Evolutionary conservation across 2,113 vertebrate genomes (phyloP), one percentile per base, ranked within the genome.

Genomic region (Cottus gobio): DNA sequence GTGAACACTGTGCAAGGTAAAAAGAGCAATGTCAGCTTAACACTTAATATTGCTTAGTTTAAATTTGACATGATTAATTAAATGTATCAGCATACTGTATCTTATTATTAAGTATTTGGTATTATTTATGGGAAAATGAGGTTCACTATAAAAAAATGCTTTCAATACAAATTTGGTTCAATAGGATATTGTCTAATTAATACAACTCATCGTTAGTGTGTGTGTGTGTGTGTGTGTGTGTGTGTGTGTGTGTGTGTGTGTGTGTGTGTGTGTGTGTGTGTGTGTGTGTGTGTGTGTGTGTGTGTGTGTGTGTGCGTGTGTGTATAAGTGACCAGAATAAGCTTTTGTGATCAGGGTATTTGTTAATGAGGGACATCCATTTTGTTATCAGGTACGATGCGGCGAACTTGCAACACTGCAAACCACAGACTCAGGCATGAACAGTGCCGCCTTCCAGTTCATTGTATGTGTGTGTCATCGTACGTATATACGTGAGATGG

Each of bases 291-390:
- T 28, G 36, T 30, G 60, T 34, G 68, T 39, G n/a, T 36, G 70
- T n/a, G 57, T 24, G 69, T 42, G 56, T 16, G 37, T 48, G 57
- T 57, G 73, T 28, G 30, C 30, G 60, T 50, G 58, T 24, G 37
- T 9, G 26, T 73, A 31, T n/a, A 22, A 60, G 54, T 39, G 34
- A 75, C 67, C 63, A 56, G 18, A 75, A 42, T 5, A 13, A 76
- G 48, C 39, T 44, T 71, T 31, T 80, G 18, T 65, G 73, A 77
- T 74, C 15, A 78, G 74, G 66, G 64, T 24, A 62, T 84, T 71
- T 54, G 42, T 42, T 79, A 75, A 79, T 79, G 75, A 60, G 70
- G 42, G 24, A 39, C 48, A 42, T 79, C 62, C 57, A 69, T 83
- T 86, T 86, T 72, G 75, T 71, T 30, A 54, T 62, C 11, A 1